These are phyloP conservation scores for Phrynocephalus vlangalii DNA, from an alignment of 2,797 vertebrate genomes.

Conservation along the genomic window DNA sequence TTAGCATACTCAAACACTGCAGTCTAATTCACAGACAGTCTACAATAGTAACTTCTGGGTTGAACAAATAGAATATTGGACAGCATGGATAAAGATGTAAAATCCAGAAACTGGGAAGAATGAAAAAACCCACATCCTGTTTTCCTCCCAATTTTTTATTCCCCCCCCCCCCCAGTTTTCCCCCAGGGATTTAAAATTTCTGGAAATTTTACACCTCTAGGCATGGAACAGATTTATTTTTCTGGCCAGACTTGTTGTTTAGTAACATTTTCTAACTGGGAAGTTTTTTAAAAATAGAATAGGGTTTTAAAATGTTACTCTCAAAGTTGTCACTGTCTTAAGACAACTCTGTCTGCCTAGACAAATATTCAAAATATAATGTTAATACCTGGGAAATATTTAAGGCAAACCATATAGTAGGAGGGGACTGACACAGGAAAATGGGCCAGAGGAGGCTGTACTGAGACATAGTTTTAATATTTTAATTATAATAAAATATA, in stretches of 20 bases:
- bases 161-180: too few relatives aligned
- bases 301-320: neutral
- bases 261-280: neutral
- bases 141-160: too few relatives aligned
- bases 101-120: too few relatives aligned
- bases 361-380: constrained; percentile 1
- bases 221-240: neutral
- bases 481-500: too few relatives aligned
- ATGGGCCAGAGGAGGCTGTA: neutral
- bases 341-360: neutral
- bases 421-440: neutral
- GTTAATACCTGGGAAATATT: neutral
- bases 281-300: too few relatives aligned
- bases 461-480: too few relatives aligned
- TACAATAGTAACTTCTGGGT: neutral
- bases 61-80: constrained; percentile 31
- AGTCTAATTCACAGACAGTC: constrained; percentile 31
- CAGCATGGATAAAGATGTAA: neutral
- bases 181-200: too few relatives aligned
- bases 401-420: neutral
- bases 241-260: neutral
- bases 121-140: too few relatives aligned
- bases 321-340: neutral
- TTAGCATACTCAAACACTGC: neutral
- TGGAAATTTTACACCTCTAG: neutral